Percentiles rank a stretch among this genome's conserved stretches.
These are phyloP conservation scores for Unio delphinus DNA, from an alignment of 2,888 invertebrate genomes.

Conservation along the genomic window DNA sequence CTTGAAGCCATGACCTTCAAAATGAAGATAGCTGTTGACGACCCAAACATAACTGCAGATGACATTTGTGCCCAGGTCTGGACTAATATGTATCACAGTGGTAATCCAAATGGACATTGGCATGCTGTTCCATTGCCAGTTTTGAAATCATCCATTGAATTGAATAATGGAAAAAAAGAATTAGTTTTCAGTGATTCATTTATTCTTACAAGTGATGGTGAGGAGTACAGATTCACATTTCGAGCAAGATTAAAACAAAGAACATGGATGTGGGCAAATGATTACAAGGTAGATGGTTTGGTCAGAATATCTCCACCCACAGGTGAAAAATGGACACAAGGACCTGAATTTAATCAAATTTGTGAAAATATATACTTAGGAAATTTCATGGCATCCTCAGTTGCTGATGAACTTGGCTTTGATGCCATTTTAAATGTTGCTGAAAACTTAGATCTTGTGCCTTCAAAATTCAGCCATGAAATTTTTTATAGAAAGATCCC, in stretches of 20 bases:
- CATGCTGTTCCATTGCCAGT: constrained; percentile 14
- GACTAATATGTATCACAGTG: constrained; percentile 39
- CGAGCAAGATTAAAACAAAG: constrained; percentile 5
- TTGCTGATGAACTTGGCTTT: constrained; percentile 30
- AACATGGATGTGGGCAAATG: constrained; percentile 28
- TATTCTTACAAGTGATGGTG: constrained; percentile 33
- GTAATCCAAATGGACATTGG: constrained; percentile 37
- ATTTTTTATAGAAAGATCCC: constrained; percentile 38
- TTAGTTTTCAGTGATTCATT: constrained; percentile 29
- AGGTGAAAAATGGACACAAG: constrained; percentile 32
- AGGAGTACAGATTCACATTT: constrained; percentile 32
- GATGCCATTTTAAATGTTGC: constrained; percentile 43
- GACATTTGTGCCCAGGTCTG: constrained; percentile 29
- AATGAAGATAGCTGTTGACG: constrained; percentile 6
- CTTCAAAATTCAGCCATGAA: constrained; percentile 13
- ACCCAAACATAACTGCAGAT: neutral
- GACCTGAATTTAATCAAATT: constrained; percentile 30
- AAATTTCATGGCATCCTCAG: constrained; percentile 43
- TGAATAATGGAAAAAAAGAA: neutral
- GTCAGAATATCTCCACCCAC: constrained; percentile 25
- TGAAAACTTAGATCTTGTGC: constrained; percentile 35
- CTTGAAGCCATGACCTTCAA: constrained; percentile 37
- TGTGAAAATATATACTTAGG: constrained; percentile 36
- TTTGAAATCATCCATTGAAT: constrained; percentile 3
- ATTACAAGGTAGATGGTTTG: constrained; percentile 23